These are phyloP conservation scores for Euphysa ruthae DNA, from an alignment of 30 jellyfish, hydroid and myxozoan genomes.

Conservation along the genomic window DNA sequence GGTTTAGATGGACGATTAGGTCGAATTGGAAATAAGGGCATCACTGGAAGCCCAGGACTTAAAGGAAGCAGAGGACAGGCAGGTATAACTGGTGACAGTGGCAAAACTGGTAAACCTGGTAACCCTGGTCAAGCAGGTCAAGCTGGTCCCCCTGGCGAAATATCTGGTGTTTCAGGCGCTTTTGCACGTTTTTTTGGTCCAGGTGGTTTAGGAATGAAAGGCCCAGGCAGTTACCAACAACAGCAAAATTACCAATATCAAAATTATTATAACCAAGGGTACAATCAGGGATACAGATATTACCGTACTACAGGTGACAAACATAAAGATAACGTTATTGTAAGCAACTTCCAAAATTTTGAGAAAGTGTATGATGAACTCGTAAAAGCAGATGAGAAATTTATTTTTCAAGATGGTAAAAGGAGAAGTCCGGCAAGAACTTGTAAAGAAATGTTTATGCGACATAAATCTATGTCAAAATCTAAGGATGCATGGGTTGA, in stretches of 20 bases:
- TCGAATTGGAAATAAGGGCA: constrained; percentile 65
- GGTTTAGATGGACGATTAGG: constrained; percentile 92
- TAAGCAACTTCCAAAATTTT: constrained; percentile 15
- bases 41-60: constrained; percentile 19
- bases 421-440: constrained; percentile 81
- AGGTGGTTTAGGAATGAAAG: constrained; percentile 82
- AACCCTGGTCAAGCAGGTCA: constrained; percentile 77
- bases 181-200: constrained; percentile 74
- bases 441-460: constrained; percentile 68
- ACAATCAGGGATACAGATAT: constrained; percentile 17
- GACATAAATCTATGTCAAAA: constrained; percentile 37
- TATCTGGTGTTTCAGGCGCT: constrained; percentile 49
- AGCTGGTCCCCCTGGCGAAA: constrained; percentile 74
- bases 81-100: constrained; percentile 19
- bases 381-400: not conserved
- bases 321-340: not conserved
- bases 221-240: constrained; percentile 58
- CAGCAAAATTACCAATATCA: constrained; percentile 22
- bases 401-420: constrained; percentile 43
- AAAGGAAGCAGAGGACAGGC: constrained; percentile 27
- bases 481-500: constrained; percentile 83
- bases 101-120: constrained; percentile 42
- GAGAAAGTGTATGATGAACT: not conserved
- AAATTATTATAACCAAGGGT: not conserved
- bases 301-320: constrained; percentile 4